Evolutionary conservation across 2,113 vertebrate genomes (phyloP).

Genomic region (Microcebus tavaratra): DNA sequence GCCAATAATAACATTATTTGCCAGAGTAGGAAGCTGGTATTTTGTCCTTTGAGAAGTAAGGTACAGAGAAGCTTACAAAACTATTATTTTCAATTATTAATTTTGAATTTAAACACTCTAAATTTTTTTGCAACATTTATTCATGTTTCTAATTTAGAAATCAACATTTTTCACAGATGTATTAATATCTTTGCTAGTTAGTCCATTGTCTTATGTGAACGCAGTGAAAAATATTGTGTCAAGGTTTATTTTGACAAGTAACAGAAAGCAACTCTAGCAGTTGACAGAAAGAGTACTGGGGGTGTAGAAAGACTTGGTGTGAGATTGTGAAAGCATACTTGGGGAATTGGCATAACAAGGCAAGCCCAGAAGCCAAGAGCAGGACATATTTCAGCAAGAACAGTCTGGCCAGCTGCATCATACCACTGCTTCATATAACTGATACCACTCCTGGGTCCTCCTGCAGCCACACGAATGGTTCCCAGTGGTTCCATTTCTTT

Average conservation of each 20-base stretch:
- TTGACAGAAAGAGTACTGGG: neutral
- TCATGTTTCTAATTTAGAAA: neutral
- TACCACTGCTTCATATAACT: too few relatives aligned
- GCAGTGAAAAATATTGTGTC: neutral
- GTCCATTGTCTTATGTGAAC: neutral
- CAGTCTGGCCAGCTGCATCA: neutral
- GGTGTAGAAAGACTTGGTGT: neutral
- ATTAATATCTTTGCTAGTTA: neutral
- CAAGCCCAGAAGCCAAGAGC: neutral
- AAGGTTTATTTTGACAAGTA: neutral
- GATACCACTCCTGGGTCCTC: neutral
- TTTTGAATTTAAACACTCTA: neutral
- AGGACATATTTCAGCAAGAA: neutral
- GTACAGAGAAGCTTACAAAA: neutral
- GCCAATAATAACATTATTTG: neutral
- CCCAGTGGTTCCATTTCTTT: neutral
- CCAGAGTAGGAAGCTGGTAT: neutral
- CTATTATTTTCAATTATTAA: neutral
- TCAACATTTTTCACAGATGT: neutral
- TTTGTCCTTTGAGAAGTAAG: neutral
- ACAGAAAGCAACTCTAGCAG: neutral
- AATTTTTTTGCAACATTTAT: neutral
- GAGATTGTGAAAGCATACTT: neutral
- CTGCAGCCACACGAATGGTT: neutral
- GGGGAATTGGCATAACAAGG: neutral